Evolutionary conservation across 2,113 vertebrate species (phyloP).

Genomic region (Hepsetus odoe): DNA sequence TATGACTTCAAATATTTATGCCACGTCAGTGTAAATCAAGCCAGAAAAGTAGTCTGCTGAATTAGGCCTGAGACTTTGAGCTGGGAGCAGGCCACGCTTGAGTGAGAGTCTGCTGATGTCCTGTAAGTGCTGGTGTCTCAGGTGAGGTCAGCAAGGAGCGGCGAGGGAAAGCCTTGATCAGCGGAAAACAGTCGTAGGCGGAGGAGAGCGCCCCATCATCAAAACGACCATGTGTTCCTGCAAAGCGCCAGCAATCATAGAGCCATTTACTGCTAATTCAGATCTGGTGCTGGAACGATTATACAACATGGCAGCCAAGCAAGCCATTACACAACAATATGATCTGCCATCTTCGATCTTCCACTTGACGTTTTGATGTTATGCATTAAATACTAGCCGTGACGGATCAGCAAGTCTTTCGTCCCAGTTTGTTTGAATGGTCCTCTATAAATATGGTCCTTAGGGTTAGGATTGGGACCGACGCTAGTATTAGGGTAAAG

Average conservation of each 20-base stretch:
- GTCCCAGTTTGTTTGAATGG: neutral
- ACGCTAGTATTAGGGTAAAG: no score
- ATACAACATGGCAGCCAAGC: slow-evolving; percentile 10
- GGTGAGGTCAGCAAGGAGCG: slow-evolving; percentile 19
- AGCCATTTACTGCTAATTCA: slow-evolving; percentile 28
- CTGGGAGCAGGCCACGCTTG: neutral
- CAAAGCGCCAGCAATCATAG: slow-evolving; percentile 7
- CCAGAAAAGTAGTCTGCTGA: neutral
- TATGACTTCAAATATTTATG: no score
- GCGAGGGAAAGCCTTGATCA: slow-evolving; percentile 31
- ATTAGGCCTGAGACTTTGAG: neutral
- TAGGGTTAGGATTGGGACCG: no score
- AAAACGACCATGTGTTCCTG: slow-evolving; percentile 5
- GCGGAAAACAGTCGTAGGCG: slow-evolving; percentile 12
- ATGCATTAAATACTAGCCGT: neutral
- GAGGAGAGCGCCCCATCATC: slow-evolving; percentile 37
- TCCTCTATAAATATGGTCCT: no score
- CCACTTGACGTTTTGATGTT: neutral
- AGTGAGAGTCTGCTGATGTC: neutral
- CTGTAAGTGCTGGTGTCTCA: neutral
- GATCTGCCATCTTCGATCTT: neutral
- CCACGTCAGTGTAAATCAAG: no score
- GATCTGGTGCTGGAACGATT: slow-evolving; percentile 4
- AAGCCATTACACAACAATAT: neutral
- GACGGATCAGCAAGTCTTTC: neutral